Evolutionary conservation across 2,113 vertebrate genomes (phyloP).

Genomic region (Panthera tigris): DNA sequence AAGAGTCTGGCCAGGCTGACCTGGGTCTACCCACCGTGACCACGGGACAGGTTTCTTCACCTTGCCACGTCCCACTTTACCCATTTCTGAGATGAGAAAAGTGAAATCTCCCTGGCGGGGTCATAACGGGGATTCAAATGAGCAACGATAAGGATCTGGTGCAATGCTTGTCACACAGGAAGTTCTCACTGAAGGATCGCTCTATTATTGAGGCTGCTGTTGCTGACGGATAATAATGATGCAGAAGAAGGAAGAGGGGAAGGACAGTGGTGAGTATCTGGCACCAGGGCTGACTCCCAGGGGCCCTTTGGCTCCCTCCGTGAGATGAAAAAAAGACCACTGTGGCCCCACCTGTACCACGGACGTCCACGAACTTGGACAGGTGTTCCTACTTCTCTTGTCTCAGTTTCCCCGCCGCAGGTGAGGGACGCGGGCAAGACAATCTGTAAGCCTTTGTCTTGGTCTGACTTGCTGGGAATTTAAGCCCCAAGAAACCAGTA

Average conservation of each 20-base stretch:
- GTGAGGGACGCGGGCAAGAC: not conserved
- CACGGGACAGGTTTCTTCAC: not conserved
- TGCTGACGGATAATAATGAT: not conserved
- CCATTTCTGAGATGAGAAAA: conserved; percentile 16
- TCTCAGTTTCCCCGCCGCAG: not conserved
- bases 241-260: not conserved
- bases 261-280: too few species aligned
- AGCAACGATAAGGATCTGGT: not conserved
- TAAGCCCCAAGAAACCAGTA: not conserved
- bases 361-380: not conserved
- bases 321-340: not conserved
- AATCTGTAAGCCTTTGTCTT: not conserved
- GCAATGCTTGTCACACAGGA: not conserved
- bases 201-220: accelerated
- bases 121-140: not conserved
- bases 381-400: not conserved
- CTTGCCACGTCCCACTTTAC: not conserved
- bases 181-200: accelerated
- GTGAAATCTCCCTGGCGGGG: accelerated
- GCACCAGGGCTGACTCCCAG: not conserved
- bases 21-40: not conserved
- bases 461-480: not conserved
- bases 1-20: not conserved
- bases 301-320: not conserved
- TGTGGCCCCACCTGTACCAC: not conserved